These are phyloP conservation scores for Hormiphora californensis DNA, from an alignment of 37 sponge, comb jelly and placozoan species.

Conservation along the genomic window DNA sequence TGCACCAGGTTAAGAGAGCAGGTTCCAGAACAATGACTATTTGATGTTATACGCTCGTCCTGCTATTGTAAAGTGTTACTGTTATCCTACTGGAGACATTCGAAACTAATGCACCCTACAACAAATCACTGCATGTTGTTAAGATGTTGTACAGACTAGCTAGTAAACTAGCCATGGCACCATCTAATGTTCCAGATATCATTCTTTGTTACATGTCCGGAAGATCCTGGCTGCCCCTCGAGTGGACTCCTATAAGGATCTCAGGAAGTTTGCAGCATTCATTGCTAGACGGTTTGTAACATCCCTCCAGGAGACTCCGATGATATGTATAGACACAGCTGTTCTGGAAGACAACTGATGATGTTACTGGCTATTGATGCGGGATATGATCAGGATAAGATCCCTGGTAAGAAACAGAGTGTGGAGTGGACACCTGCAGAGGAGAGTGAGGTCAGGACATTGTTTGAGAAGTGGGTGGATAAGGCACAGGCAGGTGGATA, in stretches of 20 bases:
- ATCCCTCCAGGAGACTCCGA: neutral
- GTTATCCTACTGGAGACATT: constrained; percentile 12
- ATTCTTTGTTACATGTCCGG: constrained; percentile 9
- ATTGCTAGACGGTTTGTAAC: neutral
- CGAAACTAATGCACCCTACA: constrained; percentile 34
- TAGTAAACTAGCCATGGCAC: constrained; percentile 31
- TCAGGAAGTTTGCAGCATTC: constrained; percentile 33
- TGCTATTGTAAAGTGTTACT: constrained; percentile 29
- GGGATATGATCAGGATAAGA: constrained; percentile 17
- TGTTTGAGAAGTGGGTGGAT: constrained; percentile 42
- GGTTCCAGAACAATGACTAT: constrained; percentile 44
- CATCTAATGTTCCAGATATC: constrained; percentile 50
- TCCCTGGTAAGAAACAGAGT: neutral
- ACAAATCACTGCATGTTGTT: no score
- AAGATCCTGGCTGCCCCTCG: constrained; percentile 11
- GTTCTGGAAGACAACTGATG: constrained; percentile 44
- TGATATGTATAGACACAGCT: constrained; percentile 19
- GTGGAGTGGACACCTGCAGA: constrained; percentile 17
- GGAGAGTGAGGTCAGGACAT: constrained; percentile 3
- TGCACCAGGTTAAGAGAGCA: constrained; percentile 8
- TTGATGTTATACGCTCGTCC: constrained; percentile 52
- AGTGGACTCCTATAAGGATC: constrained; percentile 15
- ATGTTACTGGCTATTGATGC: constrained; percentile 21
- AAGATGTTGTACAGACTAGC: constrained; percentile 38
- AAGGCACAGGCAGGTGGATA: constrained; percentile 12